Evolutionary conservation across 2,113 vertebrate species (phyloP).

Genomic region (mouse (Mus musculus)): DNA sequence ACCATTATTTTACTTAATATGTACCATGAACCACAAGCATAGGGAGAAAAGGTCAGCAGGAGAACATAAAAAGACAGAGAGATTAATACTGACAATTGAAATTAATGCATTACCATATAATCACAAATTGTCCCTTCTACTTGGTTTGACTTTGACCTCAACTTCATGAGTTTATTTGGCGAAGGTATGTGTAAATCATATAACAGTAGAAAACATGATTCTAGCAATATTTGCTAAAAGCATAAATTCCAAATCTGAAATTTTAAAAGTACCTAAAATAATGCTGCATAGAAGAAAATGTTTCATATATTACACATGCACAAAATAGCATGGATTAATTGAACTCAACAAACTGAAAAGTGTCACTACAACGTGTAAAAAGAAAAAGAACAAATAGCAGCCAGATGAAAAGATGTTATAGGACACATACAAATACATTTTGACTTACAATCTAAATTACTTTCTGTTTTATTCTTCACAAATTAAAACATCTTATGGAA

Average conservation of each 20-base stretch:
- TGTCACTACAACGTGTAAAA: neutral
- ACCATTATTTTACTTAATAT: neutral
- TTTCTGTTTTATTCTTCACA: neutral
- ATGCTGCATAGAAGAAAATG: neutral
- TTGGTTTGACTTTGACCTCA: neutral
- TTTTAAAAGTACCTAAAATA: neutral
- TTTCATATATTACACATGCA: neutral
- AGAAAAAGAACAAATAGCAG: neutral
- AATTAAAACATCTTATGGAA: neutral
- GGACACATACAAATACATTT: neutral
- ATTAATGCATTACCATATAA: neutral
- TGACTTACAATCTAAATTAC: neutral
- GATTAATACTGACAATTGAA: neutral
- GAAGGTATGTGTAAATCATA: neutral
- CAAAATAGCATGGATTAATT: neutral
- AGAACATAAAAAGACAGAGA: neutral
- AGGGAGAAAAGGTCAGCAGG: too few relatives aligned
- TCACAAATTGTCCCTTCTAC: neutral
- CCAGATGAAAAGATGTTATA: neutral
- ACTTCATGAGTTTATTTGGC: neutral
- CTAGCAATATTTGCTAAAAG: neutral
- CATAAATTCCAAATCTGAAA: neutral
- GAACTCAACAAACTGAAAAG: neutral
- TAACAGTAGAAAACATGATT: neutral
- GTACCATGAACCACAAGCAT: neutral